A percentile compares a stretch with the other conserved stretches of the same genome.
phyloP scores from a whole-genome alignment of 2,888 invertebrate genomes.

The Eupithecia insigniata region DNA sequence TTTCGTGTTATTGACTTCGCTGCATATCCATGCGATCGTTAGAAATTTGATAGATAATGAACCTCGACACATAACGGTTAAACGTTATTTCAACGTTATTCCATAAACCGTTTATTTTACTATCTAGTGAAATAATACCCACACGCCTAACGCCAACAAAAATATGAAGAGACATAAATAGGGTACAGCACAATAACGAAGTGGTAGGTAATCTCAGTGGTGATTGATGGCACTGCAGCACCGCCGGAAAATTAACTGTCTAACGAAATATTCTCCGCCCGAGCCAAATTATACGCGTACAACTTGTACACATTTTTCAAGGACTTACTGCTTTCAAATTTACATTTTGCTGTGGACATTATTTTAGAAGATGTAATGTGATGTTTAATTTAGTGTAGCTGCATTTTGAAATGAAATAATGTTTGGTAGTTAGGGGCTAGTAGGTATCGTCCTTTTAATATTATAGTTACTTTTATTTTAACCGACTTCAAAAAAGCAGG shows the following conservation, averaged over 20 bases:
- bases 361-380: background rate
- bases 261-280: slow-evolving; percentile 42
- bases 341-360: slow-evolving; percentile 14
- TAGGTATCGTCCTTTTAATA: no score
- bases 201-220: slow-evolving; percentile 49
- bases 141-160: slow-evolving; percentile 8
- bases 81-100: no score
- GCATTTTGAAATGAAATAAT: background rate
- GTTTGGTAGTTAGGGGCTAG: background rate
- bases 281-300: slow-evolving; percentile 25
- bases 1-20: no score
- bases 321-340: slow-evolving; percentile 23
- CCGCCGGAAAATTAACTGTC: slow-evolving; percentile 57
- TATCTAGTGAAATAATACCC: no score
- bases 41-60: no score
- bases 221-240: slow-evolving; percentile 59
- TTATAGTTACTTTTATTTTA: no score
- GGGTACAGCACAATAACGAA: slow-evolving; percentile 28
- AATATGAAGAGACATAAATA: slow-evolving; percentile 12
- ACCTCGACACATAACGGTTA: no score
- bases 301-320: slow-evolving; percentile 25
- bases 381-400: background rate
- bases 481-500: no score
- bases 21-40: no score
- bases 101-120: no score